phyloP scores from a whole-genome alignment of 2,797 vertebrate species.

The Trachurus trachurus region DNA sequence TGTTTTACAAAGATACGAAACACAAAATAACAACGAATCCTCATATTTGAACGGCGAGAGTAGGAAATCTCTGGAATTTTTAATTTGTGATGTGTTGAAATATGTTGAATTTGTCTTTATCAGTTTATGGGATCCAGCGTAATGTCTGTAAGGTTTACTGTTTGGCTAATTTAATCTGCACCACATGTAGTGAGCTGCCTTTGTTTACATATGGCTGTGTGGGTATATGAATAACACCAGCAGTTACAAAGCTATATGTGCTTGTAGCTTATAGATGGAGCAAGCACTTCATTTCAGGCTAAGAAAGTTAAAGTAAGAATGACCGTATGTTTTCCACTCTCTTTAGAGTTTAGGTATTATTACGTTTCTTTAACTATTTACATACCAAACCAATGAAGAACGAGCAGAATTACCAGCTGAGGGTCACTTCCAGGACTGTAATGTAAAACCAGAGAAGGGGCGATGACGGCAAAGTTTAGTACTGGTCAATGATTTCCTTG shows the following conservation, averaged over 20 bases:
- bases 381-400: slow-evolving; percentile 58
- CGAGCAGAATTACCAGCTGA: slow-evolving; percentile 49
- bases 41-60: background rate
- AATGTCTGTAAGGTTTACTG: slow-evolving; percentile 33
- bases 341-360: slow-evolving; percentile 48
- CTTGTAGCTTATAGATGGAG: slow-evolving; percentile 23
- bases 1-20: background rate
- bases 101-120: background rate
- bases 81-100: background rate
- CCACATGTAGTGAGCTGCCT: slow-evolving; percentile 34
- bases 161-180: slow-evolving; percentile 38
- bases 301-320: slow-evolving; percentile 29
- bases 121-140: background rate
- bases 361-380: slow-evolving; percentile 50
- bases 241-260: slow-evolving; percentile 34
- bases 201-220: slow-evolving; percentile 54
- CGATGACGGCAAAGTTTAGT: slow-evolving; percentile 71
- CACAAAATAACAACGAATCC: background rate
- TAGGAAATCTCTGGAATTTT: background rate
- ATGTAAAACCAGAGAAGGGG: slow-evolving; percentile 57
- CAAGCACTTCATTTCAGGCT: slow-evolving; percentile 10
- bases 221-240: slow-evolving; percentile 54
- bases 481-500: slow-evolving; percentile 75
- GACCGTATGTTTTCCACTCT: slow-evolving; percentile 33
- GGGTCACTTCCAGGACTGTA: slow-evolving; percentile 54